These are phyloP conservation scores for Drosophila persimilis DNA, from an alignment of 1,140 invertebrate genomes.

Conservation along the genomic window DNA sequence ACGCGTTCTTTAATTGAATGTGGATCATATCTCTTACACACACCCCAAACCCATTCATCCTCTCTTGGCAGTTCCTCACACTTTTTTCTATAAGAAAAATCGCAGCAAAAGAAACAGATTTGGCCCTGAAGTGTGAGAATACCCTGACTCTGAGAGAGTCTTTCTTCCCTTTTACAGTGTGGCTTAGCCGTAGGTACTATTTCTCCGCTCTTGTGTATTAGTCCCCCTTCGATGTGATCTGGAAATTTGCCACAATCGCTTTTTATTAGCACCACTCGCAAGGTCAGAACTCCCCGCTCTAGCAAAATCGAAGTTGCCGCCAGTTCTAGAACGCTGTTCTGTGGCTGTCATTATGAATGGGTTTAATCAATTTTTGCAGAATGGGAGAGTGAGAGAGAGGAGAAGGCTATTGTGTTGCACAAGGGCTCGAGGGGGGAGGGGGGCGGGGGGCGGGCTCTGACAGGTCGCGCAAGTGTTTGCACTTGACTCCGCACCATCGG, in stretches of 20 bases:
- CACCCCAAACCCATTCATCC: constrained; percentile 5
- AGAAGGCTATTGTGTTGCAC: constrained; percentile 34
- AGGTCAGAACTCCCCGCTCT: constrained; percentile 14
- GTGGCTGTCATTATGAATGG: constrained; percentile 65
- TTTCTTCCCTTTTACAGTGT: too few species aligned
- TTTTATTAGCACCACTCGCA: constrained; percentile 2
- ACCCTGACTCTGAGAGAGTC: neutral
- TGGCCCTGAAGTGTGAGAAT: constrained; percentile 57
- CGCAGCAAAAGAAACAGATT: constrained; percentile 11
- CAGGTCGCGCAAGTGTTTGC: constrained; percentile 59
- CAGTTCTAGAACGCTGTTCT: constrained; percentile 29
- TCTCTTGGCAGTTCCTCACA: constrained; percentile 13
- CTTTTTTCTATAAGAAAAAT: constrained; percentile 2
- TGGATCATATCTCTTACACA: constrained; percentile 69
- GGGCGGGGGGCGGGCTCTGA: constrained; percentile 19
- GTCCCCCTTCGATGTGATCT: too few species aligned
- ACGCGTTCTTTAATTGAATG: constrained; percentile 75
- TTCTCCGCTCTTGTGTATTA: too few species aligned
- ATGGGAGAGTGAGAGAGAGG: constrained; percentile 12
- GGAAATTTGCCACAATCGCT: constrained; percentile 1
- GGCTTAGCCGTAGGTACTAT: too few species aligned
- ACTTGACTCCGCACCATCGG: constrained; percentile 58
- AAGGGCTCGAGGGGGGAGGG: neutral
- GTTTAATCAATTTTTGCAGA: constrained; percentile 70
- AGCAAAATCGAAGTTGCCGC: constrained; percentile 30